A percentile compares a stretch with the other conserved stretches of the same genome.
Conservation (phyloP, 2,888 invertebrate genomes). For the Invenusta paracnida region DNA sequence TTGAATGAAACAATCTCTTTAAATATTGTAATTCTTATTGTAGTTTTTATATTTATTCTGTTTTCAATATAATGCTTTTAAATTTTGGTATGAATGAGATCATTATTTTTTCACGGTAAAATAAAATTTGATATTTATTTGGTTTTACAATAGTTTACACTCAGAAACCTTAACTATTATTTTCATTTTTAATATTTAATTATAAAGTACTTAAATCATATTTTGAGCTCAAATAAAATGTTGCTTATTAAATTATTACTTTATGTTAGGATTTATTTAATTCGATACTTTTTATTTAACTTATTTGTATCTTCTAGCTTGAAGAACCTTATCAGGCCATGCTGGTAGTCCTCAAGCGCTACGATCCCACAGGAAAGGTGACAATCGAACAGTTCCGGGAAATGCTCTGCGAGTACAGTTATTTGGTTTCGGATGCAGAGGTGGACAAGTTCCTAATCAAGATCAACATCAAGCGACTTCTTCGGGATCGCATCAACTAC, state of each 20-base stretch:
- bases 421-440: not conserved
- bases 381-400: not conserved
- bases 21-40: too few species aligned
- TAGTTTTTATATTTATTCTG: too few species aligned
- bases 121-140: not conserved
- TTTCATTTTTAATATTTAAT: too few species aligned
- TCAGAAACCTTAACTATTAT: too few species aligned
- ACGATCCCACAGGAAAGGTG: not conserved
- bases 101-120: not conserved
- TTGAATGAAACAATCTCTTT: too few species aligned
- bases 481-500: not conserved
- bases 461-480: not conserved
- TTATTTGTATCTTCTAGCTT: not conserved
- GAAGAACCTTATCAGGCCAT: constrained; percentile 34
- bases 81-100: too few species aligned
- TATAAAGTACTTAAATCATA: too few species aligned
- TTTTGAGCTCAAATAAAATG: too few species aligned
- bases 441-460: not conserved
- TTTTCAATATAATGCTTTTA: too few species aligned
- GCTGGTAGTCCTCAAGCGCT: not conserved
- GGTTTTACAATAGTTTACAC: too few species aligned
- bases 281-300: not conserved
- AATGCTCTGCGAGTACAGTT: not conserved
- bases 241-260: too few species aligned
- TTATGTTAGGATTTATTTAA: not conserved